Percentiles rank a stretch among this genome's conserved stretches.
These are phyloP conservation scores for Apantesis nais DNA, from an alignment of 2,888 invertebrate species.

Conservation along the genomic window DNA sequence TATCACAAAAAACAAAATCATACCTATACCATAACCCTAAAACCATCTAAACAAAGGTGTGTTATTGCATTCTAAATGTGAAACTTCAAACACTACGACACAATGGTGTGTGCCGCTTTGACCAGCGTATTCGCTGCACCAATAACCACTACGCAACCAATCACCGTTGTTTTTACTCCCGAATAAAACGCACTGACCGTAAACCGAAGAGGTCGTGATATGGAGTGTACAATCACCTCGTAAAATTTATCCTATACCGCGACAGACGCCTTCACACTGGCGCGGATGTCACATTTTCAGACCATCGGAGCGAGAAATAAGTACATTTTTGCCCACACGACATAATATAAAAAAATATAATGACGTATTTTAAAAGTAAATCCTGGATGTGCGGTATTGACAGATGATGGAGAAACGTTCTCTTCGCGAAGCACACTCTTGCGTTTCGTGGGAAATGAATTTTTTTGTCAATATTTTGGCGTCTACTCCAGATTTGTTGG, in stretches of 20 bases:
- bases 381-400: conserved; percentile 66
- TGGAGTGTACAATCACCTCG: conserved; percentile 70
- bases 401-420: conserved; percentile 58
- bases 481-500: conserved; percentile 44
- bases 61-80: conserved; percentile 22
- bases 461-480: conserved; percentile 49
- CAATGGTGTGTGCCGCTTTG: conserved; percentile 34
- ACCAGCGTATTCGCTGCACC: conserved; percentile 18
- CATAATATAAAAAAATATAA: conserved; percentile 80
- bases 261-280: conserved; percentile 71
- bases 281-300: conserved; percentile 84
- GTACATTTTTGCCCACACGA: conserved; percentile 83
- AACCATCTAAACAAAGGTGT: conserved; percentile 6
- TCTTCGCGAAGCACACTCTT: conserved; percentile 22
- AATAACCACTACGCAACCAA: conserved; percentile 31
- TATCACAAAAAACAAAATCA: not conserved
- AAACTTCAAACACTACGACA: conserved; percentile 32
- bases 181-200: conserved; percentile 77
- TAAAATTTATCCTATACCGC: conserved; percentile 60
- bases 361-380: conserved; percentile 82
- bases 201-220: conserved; percentile 76
- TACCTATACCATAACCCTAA: not conserved
- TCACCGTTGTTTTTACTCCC: conserved; percentile 58
- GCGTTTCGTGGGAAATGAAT: conserved; percentile 41
- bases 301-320: conserved; percentile 84